phyloP scores from a whole-genome alignment of 2,888 invertebrate genomes.

The Sarcophaga subvicina region DNA sequence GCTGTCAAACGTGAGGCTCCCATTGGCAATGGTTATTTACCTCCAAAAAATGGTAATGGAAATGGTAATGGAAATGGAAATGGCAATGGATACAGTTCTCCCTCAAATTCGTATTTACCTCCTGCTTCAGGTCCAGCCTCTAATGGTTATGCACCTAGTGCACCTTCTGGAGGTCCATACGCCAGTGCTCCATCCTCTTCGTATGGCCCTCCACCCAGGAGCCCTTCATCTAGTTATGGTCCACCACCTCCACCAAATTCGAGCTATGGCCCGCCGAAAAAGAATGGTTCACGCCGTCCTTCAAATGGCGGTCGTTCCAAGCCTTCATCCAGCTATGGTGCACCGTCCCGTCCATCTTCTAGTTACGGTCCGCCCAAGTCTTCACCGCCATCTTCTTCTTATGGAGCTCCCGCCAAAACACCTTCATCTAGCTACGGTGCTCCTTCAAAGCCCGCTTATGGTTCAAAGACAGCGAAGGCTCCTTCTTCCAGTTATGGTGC shows the following conservation, averaged over 20 bases:
- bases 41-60: conserved; percentile 76
- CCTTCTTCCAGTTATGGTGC: conserved; percentile 74
- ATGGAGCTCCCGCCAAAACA: conserved; percentile 77
- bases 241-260: conserved; percentile 71
- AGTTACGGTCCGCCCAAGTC: conserved; percentile 81
- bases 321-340: conserved; percentile 74
- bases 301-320: conserved; percentile 76
- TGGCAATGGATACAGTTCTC: conserved; percentile 78
- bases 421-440: conserved; percentile 82
- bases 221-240: conserved; percentile 76
- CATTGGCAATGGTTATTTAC: conserved; percentile 77
- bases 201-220: conserved; percentile 76
- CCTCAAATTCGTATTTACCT: conserved; percentile 84
- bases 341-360: conserved; percentile 71
- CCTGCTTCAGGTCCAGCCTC: conserved; percentile 81
- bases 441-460: conserved; percentile 79
- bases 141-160: conserved; percentile 81
- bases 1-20: conserved; percentile 81
- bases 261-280: conserved; percentile 76
- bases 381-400: conserved; percentile 76
- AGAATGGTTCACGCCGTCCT: conserved; percentile 78
- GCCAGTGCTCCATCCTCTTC: conserved; percentile 67
- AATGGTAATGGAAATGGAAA: conserved; percentile 64
- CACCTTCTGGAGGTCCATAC: conserved; percentile 72
- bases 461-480: conserved; percentile 71